phyloP scores from a whole-genome alignment of 2,113 vertebrate species.

The Epinephelus lanceolatus region DNA sequence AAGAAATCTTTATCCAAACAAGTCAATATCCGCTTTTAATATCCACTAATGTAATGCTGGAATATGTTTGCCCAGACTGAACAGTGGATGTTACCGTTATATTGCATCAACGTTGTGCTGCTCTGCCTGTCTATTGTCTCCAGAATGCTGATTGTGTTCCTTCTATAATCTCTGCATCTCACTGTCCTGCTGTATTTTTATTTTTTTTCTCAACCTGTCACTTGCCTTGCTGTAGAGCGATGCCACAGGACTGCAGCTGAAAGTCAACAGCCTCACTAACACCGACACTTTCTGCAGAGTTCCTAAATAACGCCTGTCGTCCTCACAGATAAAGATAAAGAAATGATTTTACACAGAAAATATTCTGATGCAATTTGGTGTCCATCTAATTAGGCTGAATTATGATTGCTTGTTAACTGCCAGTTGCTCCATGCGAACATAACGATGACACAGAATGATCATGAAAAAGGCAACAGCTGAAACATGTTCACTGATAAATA shows the following conservation, averaged over 20 bases:
- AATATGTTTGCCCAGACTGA: not conserved
- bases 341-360: not conserved
- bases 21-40: not conserved
- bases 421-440: not conserved
- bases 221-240: not conserved
- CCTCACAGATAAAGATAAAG: not conserved
- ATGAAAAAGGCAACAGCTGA: not conserved
- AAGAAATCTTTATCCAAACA: not conserved
- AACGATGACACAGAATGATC: no score
- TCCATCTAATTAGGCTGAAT: not conserved
- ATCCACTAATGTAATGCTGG: not conserved
- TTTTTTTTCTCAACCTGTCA: not conserved
- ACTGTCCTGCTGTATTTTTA: not conserved
- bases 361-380: not conserved
- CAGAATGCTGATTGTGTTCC: not conserved
- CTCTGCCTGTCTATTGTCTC: not conserved
- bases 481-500: not conserved
- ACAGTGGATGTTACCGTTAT: not conserved
- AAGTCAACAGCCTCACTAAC: not conserved
- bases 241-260: not conserved
- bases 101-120: not conserved
- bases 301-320: not conserved
- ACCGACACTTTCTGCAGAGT: not conserved
- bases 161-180: not conserved
- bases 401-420: not conserved